phyloP scores from a whole-genome alignment of 2,888 invertebrate genomes.

The Loripinus fragilis region DNA sequence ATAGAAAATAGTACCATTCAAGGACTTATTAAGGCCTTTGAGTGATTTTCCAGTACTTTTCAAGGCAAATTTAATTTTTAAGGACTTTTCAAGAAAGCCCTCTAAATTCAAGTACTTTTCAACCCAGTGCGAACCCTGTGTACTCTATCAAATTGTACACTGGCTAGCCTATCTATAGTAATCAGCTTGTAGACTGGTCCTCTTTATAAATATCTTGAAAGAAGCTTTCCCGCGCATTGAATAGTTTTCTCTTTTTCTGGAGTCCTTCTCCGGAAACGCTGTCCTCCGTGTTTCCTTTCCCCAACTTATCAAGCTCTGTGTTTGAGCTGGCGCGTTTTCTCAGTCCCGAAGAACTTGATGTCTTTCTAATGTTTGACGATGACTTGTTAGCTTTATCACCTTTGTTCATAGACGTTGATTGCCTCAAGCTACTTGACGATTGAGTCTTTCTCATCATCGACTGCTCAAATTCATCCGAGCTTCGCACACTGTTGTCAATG shows the following conservation, averaged over 20 bases:
- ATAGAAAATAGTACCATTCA: too few species aligned
- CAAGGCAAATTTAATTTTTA: too few species aligned
- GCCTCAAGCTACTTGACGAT: constrained; percentile 39
- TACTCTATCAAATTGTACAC: too few species aligned
- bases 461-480: constrained; percentile 66
- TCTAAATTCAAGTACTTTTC: too few species aligned
- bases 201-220: constrained; percentile 21
- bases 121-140: too few species aligned
- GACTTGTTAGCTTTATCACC: constrained; percentile 31
- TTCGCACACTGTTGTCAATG: constrained; percentile 38
- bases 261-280: not conserved
- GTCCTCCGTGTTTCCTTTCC: not conserved
- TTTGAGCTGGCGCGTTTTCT: constrained; percentile 2
- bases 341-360: not conserved
- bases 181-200: not conserved
- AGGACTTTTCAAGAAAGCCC: too few species aligned
- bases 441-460: constrained; percentile 30
- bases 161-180: too few species aligned
- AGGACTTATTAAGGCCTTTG: too few species aligned
- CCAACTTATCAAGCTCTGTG: not conserved
- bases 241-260: constrained; percentile 38
- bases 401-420: constrained; percentile 7
- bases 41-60: too few species aligned
- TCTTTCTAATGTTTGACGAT: constrained; percentile 30
- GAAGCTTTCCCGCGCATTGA: constrained; percentile 37